phyloP scores from a whole-genome alignment of 2,113 vertebrate species.

The Puffinus mauretanicus region DNA sequence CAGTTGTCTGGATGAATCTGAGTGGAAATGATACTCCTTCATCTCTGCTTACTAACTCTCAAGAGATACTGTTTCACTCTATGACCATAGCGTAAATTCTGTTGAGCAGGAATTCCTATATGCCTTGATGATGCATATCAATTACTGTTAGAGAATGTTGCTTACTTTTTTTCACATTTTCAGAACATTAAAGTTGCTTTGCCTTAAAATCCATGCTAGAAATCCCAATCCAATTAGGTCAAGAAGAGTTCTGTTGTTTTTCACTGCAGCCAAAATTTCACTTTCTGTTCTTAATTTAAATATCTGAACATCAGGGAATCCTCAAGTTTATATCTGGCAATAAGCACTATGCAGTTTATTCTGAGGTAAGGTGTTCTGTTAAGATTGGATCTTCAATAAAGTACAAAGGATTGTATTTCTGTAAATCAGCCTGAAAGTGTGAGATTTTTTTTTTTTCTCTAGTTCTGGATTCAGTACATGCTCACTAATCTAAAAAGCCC shows the following conservation, averaged over 20 bases:
- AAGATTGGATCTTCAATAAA: not conserved
- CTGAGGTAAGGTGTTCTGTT: not conserved
- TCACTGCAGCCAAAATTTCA: not conserved
- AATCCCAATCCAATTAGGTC: not conserved
- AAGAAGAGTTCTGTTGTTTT: not conserved
- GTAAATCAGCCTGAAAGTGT: not conserved
- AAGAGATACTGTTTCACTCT: not conserved
- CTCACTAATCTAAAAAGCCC: conserved; percentile 28
- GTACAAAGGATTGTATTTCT: not conserved
- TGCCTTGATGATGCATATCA: not conserved
- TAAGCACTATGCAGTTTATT: not conserved
- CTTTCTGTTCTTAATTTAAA: not conserved
- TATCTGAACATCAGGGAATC: not conserved
- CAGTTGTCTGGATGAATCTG: not conserved
- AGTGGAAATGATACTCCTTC: not conserved
- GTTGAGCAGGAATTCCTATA: not conserved
- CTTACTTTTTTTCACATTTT: not conserved
- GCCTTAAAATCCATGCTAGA: not conserved
- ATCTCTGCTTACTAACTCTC: not conserved
- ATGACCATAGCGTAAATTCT: not conserved
- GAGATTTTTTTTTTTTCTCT: not conserved
- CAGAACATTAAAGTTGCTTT: not conserved
- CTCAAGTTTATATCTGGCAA: not conserved
- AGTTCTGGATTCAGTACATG: conserved; percentile 34
- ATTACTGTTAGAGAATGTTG: not conserved